Percentiles rank a stretch among this genome's conserved stretches.
Evolutionary conservation across 2,797 vertebrate genomes (phyloP).

Genomic region (Todus mexicanus): DNA sequence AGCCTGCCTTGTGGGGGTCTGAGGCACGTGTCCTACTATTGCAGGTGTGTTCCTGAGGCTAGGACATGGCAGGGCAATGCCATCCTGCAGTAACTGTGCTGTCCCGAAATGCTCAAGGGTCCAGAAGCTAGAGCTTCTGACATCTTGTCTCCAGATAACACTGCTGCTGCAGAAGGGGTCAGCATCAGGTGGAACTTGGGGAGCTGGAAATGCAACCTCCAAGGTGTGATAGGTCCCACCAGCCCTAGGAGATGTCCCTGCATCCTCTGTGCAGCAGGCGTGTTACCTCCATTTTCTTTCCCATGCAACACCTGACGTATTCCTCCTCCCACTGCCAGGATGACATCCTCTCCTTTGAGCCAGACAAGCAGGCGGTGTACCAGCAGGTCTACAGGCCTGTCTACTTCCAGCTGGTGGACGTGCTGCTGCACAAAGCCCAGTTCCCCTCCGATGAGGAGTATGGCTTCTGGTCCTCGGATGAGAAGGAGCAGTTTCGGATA

Average conservation of each 20-base stretch:
- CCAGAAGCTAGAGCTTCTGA: background rate
- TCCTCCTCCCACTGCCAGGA: conserved; percentile 77
- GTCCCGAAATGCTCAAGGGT: background rate
- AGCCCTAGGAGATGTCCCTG: conserved; percentile 17
- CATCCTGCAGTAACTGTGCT: rapidly evolving
- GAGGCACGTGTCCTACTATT: rapidly evolving
- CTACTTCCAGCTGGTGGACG: conserved; percentile 97
- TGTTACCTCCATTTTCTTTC: background rate
- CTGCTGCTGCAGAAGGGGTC: background rate
- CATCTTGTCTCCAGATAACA: background rate
- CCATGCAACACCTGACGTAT: conserved; percentile 47
- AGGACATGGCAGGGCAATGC: background rate
- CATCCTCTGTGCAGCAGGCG: conserved; percentile 61
- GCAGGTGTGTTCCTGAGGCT: background rate
- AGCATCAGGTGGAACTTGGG: background rate
- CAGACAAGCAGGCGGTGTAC: conserved; percentile 91
- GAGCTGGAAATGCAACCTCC: background rate
- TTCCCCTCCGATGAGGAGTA: conserved; percentile 97
- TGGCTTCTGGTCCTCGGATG: conserved; percentile 93
- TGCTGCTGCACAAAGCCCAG: conserved; percentile 96
- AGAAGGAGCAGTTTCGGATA: conserved; percentile 98
- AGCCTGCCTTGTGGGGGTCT: background rate
- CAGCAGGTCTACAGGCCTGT: conserved; percentile 97
- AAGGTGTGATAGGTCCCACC: background rate
- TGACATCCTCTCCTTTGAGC: conserved; percentile 95